These are phyloP conservation scores for Campylomormyrus tamandua DNA, from an alignment of 2,113 vertebrate species.

Conservation along the genomic window DNA sequence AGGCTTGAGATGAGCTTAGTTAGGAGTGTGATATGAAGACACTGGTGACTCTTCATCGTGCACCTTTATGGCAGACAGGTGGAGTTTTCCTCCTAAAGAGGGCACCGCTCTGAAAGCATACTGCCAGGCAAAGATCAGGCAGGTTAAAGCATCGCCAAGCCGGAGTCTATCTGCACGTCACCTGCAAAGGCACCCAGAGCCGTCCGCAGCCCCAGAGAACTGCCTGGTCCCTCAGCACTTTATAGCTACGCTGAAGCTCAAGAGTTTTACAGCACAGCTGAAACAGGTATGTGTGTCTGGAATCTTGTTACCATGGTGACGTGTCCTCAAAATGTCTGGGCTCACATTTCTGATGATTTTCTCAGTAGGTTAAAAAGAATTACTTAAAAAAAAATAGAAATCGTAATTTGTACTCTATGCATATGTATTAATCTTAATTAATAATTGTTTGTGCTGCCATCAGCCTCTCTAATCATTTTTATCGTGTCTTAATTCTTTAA, in stretches of 20 bases:
- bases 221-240: conserved; percentile 46
- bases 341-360: background rate
- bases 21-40: background rate
- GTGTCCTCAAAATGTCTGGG: background rate
- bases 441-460: background rate
- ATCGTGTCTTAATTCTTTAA: background rate
- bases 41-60: background rate
- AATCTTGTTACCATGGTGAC: background rate
- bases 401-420: background rate
- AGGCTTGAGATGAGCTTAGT: background rate
- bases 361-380: background rate
- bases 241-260: conserved; percentile 42
- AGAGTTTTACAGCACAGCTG: conserved; percentile 41
- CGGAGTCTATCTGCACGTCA: background rate
- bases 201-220: background rate
- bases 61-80: background rate
- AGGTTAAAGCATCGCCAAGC: background rate
- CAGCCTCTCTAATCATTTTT: background rate
- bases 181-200: background rate
- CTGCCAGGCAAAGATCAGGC: conserved; percentile 3
- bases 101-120: background rate
- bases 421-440: background rate
- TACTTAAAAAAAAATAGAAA: background rate
- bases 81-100: background rate
- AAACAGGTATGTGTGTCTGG: conserved; percentile 44